Base-by-base conservation (phyloP, 1,140 invertebrate species). In the Heliconius himera region DNA sequence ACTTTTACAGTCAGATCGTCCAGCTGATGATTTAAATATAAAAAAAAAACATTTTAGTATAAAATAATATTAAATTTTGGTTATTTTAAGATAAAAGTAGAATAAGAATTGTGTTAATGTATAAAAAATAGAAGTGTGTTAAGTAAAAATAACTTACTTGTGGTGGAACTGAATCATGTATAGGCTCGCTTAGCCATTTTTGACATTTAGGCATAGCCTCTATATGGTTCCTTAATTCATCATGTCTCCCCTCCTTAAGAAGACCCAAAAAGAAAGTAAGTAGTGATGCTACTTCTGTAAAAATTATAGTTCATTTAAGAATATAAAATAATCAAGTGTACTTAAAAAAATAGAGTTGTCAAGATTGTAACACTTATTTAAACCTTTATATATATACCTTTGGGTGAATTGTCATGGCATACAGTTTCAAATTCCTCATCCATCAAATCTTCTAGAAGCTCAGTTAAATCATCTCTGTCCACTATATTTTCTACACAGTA, bases 381-480 rank as follows among this genome's bases (percentile, higher is more conserved):
- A 46, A 46, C 13, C 4, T 46, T 46, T 46, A 16, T 46, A n/a
- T n/a, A n/a, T n/a, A 46, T 46, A 95, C 95, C 95, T 93, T 91
- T 95, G 36, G 96, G 95, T 41, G 96, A 96, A 80, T 95, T 93
- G 84, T 96, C 96, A 88, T 96, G 96, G 82, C 96, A 96, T 16
- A 96, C 92, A 46, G 96, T 96, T 51, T 96, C 94, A 90, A 96
- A 96, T 84, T 96, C 96, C 85, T 96, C 95, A 87, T 96, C 96
- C 94, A 96, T 95, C 16, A 96, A 91, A 83, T 96, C 96, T 81
- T 96, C 96, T 51, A 96, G 85, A 2, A 95, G 93, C 81, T 96
- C 96, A 73, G 95, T 92, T 13, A 96, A 89, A 78, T 96, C 95
- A 75, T 95, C 95, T 51, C 89, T 84, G 49, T 96, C 95, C 5